These are phyloP conservation scores for Andrena minutula DNA, from an alignment of 2,888 invertebrate species.

Conservation along the genomic window DNA sequence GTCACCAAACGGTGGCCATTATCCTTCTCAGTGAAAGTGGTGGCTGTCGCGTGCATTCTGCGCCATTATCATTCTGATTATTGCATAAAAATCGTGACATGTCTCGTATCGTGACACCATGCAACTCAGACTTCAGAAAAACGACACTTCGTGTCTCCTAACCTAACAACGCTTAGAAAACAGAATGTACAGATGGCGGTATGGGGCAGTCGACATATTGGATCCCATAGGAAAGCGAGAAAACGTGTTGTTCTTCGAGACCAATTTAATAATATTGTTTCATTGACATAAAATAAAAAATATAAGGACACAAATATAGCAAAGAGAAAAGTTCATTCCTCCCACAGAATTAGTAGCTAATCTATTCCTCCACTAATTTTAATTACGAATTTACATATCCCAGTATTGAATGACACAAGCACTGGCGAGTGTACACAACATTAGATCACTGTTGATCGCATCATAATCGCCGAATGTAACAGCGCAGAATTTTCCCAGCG, in stretches of 20 bases:
- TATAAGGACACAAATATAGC: neutral
- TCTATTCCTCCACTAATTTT: neutral
- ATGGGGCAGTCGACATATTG: neutral
- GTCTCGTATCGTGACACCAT: neutral
- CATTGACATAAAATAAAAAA: neutral
- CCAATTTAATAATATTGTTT: neutral
- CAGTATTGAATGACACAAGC: constrained; percentile 34
- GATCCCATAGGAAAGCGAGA: neutral
- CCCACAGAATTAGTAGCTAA: neutral
- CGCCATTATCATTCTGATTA: neutral
- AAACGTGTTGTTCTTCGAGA: neutral
- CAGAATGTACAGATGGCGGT: constrained; percentile 19
- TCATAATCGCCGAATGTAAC: constrained; percentile 69
- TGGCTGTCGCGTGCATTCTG: neutral
- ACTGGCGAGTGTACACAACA: constrained; percentile 43
- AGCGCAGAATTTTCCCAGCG: constrained; percentile 61
- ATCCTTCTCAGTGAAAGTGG: neutral
- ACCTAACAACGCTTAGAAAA: neutral
- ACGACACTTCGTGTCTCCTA: too few species aligned
- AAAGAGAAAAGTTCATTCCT: neutral
- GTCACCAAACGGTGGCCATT: neutral
- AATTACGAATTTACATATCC: neutral
- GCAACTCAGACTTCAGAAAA: too few species aligned
- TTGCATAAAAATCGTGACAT: neutral
- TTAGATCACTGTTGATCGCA: constrained; percentile 55